Conservation (phyloP, 2,797 vertebrate species). For the Lacerta agilis region DNA sequence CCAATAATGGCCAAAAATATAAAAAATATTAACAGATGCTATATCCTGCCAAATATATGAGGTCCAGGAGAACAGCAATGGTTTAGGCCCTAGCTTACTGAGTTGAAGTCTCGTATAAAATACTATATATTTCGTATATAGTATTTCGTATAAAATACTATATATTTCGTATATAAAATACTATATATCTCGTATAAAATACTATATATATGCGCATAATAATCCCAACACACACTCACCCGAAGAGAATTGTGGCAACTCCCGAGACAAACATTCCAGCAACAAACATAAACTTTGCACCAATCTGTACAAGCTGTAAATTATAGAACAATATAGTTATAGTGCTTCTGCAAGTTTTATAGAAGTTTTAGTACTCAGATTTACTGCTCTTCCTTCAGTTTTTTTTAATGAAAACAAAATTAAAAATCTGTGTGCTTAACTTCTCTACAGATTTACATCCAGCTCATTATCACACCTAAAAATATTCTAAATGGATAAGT, state of each 20-base stretch:
- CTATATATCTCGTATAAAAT: not conserved
- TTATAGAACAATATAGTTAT: constrained; percentile 48
- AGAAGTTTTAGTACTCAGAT: constrained; percentile 15
- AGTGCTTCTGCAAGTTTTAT: not conserved
- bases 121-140: not conserved
- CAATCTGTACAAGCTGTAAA: constrained; percentile 92
- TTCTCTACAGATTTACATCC: not conserved
- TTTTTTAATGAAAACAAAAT: not conserved
- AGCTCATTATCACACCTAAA: constrained; percentile 45
- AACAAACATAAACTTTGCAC: constrained; percentile 95
- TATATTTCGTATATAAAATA: too few relatives aligned
- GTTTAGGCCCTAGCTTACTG: not conserved
- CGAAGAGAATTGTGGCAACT: constrained; percentile 90
- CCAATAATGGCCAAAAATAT: not conserved
- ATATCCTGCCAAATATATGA: not conserved
- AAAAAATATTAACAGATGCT: not conserved
- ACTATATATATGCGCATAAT: too few relatives aligned
- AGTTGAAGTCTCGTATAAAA: not conserved
- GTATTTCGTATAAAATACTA: too few relatives aligned
- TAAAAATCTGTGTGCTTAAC: not conserved
- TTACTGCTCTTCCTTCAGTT: not conserved
- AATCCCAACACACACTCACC: constrained; percentile 80
- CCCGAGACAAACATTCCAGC: constrained; percentile 90
- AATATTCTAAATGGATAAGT: constrained; percentile 53
- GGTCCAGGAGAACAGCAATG: not conserved